Conservation (phyloP, 2,888 invertebrate species). For the Mimachlamys varia region DNA sequence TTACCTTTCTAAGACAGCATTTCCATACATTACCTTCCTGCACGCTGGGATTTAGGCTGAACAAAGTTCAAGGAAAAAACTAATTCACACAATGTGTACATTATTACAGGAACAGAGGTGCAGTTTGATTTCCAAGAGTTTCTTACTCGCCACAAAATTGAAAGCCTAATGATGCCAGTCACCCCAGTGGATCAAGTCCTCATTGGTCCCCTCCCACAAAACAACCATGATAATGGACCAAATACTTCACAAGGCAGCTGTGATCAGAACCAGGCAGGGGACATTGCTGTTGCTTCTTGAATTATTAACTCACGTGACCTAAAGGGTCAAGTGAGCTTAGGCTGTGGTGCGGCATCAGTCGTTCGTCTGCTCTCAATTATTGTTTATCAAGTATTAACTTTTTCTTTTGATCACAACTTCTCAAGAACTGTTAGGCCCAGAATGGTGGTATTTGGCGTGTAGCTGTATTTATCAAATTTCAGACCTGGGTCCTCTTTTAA, state of each 20-base stretch:
- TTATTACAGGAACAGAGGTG: conserved; percentile 17
- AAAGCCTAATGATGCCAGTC: background rate
- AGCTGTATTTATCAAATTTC: too few relatives aligned
- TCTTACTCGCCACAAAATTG: conserved; percentile 13
- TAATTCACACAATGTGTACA: background rate
- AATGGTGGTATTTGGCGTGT: too few relatives aligned
- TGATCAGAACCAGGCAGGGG: background rate
- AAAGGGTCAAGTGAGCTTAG: too few relatives aligned
- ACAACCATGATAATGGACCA: background rate
- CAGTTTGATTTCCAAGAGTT: conserved; percentile 5
- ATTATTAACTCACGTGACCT: background rate
- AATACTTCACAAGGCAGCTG: conserved; percentile 31
- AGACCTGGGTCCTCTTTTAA: too few relatives aligned
- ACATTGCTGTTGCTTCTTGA: background rate
- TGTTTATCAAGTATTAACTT: too few relatives aligned
- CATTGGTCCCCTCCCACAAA: background rate
- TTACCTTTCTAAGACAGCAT: too few relatives aligned
- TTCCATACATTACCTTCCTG: too few relatives aligned
- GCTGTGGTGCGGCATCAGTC: too few relatives aligned
- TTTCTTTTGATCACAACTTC: too few relatives aligned
- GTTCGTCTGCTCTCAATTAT: too few relatives aligned
- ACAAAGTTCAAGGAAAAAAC: background rate
- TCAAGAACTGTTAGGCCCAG: too few relatives aligned
- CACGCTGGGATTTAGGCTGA: background rate
- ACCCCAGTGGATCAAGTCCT: background rate